Percentiles rank a stretch among this genome's conserved stretches.
These are phyloP conservation scores for Epinephelus lanceolatus DNA, from an alignment of 2,113 vertebrate genomes.

Conservation along the genomic window DNA sequence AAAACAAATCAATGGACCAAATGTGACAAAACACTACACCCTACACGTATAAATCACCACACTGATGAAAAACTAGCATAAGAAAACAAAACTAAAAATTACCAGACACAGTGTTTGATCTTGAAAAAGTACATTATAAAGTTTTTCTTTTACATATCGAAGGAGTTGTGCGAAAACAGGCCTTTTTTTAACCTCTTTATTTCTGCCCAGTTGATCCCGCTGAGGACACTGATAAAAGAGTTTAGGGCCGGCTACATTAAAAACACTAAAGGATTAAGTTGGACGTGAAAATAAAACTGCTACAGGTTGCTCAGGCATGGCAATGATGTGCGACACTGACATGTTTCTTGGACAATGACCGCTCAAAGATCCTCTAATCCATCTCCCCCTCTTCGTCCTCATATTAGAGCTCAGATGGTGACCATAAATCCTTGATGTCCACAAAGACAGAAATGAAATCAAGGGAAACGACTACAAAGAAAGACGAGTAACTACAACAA, in stretches of 20 bases:
- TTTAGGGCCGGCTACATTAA: conserved; percentile 13
- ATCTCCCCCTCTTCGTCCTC: conserved; percentile 19
- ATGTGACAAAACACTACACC: conserved; percentile 36
- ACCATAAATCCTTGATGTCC: conserved; percentile 15
- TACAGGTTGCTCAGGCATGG: conserved; percentile 23
- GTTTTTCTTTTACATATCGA: conserved; percentile 22
- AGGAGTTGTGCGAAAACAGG: conserved; percentile 10
- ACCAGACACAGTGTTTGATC: conserved; percentile 49
- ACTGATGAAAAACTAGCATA: conserved; percentile 35
- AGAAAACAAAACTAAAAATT: conserved; percentile 39
- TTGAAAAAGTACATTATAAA: conserved; percentile 41
- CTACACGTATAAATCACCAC: conserved; percentile 39
- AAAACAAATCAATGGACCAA: conserved; percentile 48
- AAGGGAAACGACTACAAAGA: conserved; percentile 45
- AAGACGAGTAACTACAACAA: conserved; percentile 54
- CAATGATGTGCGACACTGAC: conserved; percentile 17
- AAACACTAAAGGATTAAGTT: conserved; percentile 29
- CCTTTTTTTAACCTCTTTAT: conserved; percentile 12
- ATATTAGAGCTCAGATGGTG: conserved; percentile 1
- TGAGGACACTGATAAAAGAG: neutral
- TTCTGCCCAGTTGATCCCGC: conserved; percentile 10
- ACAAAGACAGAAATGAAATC: conserved; percentile 21
- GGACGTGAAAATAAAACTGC: conserved; percentile 39
- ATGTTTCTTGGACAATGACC: conserved; percentile 36
- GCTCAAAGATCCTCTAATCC: conserved; percentile 21